Percentiles rank a stretch among this genome's conserved stretches.
Conservation (phyloP, 1,140 invertebrate genomes). For the Papilio polytes region DNA sequence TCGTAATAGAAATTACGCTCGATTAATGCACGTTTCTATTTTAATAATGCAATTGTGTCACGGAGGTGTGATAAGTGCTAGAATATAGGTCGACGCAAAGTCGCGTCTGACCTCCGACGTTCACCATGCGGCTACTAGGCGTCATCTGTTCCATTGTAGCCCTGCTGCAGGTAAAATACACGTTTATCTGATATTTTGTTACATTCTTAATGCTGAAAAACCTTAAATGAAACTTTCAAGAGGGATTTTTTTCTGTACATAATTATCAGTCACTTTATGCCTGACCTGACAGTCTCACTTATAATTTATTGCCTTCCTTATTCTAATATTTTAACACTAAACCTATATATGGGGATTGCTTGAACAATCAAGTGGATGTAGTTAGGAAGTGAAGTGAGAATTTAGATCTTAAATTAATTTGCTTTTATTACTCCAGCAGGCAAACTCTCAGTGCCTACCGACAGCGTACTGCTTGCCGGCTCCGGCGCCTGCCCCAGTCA, state of each 20-base stretch:
- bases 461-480: conserved; percentile 40
- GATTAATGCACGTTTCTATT: not conserved
- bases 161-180: conserved; percentile 43
- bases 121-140: not conserved
- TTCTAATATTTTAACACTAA: too few relatives aligned
- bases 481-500: conserved; percentile 18
- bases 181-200: not conserved
- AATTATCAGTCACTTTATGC: too few relatives aligned
- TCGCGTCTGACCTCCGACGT: not conserved
- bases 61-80: not conserved
- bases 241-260: too few relatives aligned
- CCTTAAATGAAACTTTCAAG: too few relatives aligned
- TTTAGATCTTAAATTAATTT: conserved; percentile 12
- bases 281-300: too few relatives aligned
- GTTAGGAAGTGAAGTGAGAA: not conserved
- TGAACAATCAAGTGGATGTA: too few relatives aligned
- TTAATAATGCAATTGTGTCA: conserved; percentile 12
- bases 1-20: not conserved
- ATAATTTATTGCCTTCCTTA: too few relatives aligned
- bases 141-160: conserved; percentile 17
- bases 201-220: not conserved
- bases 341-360: too few relatives aligned
- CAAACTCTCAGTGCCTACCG: conserved; percentile 51
- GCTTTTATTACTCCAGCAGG: conserved; percentile 45
- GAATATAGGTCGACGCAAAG: not conserved